Evolutionary conservation across 2,797 vertebrate species (phyloP).

Genomic region (Catharus ustulatus): DNA sequence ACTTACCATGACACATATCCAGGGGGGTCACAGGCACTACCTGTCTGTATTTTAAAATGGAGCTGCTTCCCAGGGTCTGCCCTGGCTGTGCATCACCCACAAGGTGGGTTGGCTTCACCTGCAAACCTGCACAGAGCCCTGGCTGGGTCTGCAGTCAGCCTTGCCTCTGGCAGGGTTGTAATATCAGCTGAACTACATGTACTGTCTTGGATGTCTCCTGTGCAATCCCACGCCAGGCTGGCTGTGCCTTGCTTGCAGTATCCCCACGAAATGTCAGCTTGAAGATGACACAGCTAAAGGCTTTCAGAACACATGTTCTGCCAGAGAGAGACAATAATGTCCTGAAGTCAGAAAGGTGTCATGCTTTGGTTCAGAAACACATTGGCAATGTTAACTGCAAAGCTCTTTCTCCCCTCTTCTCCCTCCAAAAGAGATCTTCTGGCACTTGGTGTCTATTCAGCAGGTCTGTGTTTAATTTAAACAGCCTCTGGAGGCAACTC

Average conservation of each 20-base stretch:
- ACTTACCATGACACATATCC: neutral
- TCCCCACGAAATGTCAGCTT: neutral
- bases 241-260: neutral
- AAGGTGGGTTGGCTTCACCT: neutral
- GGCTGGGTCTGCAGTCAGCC: neutral
- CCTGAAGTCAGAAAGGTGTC: slow-evolving; percentile 19
- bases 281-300: neutral
- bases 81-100: neutral
- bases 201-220: neutral
- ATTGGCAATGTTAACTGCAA: neutral
- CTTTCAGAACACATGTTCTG: slow-evolving; percentile 33
- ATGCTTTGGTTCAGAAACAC: slow-evolving; percentile 27
- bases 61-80: neutral
- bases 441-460: neutral
- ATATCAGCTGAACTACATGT: neutral
- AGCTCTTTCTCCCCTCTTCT: neutral
- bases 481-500: slow-evolving; percentile 6
- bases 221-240: neutral
- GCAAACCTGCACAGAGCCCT: neutral
- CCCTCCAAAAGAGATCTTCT: neutral
- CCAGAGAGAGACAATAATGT: slow-evolving; percentile 26
- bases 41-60: neutral
- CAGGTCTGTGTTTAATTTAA: slow-evolving; percentile 19
- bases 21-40: neutral
- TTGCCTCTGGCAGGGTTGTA: neutral